phyloP scores from a whole-genome alignment of 2,797 vertebrate species.

The Xenopus petersii region DNA sequence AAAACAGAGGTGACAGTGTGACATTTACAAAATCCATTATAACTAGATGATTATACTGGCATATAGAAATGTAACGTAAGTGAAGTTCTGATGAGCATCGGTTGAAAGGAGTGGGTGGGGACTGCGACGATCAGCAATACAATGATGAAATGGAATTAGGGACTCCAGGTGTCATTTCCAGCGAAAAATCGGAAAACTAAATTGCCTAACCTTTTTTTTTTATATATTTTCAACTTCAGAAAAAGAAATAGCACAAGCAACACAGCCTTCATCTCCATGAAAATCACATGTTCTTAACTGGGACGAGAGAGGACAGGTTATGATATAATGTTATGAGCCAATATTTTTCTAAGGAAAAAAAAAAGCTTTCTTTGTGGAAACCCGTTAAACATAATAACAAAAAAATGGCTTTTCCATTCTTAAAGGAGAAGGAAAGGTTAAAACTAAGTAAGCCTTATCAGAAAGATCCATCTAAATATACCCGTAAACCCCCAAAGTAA shows the following conservation, averaged over 20 bases:
- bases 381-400: constrained; percentile 6
- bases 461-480: too few species aligned
- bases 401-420: constrained; percentile 29
- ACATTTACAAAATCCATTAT: constrained; percentile 59
- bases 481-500: too few species aligned
- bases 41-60: constrained; percentile 28
- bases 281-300: constrained; percentile 11
- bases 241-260: constrained; percentile 72
- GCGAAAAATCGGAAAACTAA: constrained; percentile 43
- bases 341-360: constrained; percentile 53
- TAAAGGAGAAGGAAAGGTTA: too few species aligned
- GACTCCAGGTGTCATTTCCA: constrained; percentile 61
- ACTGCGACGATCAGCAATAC: constrained; percentile 65
- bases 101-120: constrained; percentile 48
- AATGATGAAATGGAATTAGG: constrained; percentile 60
- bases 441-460: too few species aligned
- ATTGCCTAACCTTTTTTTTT: constrained; percentile 60
- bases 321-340: constrained; percentile 49
- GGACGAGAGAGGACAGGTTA: neutral
- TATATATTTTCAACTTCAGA: constrained; percentile 67
- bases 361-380: constrained; percentile 34
- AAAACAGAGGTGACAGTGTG: constrained; percentile 99
- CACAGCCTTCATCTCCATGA: constrained; percentile 60
- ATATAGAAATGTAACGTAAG: constrained; percentile 36
- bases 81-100: constrained; percentile 47